A percentile compares a stretch with the other conserved stretches of the same genome.
phyloP scores from a whole-genome alignment of 2,888 invertebrate species.

The Bimastos eiseni region DNA sequence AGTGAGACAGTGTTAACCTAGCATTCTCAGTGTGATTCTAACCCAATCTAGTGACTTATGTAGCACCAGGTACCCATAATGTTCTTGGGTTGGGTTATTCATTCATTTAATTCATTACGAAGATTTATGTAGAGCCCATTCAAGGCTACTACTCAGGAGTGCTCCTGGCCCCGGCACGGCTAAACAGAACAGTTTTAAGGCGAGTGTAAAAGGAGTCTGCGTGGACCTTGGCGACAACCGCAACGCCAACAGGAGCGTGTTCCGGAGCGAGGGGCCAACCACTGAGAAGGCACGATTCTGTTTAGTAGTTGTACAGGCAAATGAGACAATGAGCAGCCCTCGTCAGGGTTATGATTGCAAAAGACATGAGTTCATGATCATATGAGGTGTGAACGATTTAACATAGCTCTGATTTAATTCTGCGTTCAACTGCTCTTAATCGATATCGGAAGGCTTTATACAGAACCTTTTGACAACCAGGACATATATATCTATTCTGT shows the following conservation, averaged over 20 bases:
- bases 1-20: constrained; percentile 48
- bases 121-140: too few relatives aligned
- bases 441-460: background rate
- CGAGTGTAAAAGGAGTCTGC: too few relatives aligned
- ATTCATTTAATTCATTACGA: too few relatives aligned
- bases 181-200: too few relatives aligned
- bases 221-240: too few relatives aligned
- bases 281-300: too few relatives aligned
- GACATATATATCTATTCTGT: background rate
- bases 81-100: background rate
- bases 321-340: too few relatives aligned
- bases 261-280: too few relatives aligned
- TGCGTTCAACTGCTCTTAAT: background rate
- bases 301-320: too few relatives aligned
- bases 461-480: background rate
- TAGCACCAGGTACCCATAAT: background rate
- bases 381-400: background rate
- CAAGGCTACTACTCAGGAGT: too few relatives aligned
- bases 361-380: background rate
- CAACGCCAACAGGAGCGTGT: too few relatives aligned
- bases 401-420: background rate
- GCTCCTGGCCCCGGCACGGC: too few relatives aligned
- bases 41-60: background rate
- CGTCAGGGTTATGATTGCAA: background rate
- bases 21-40: background rate